Conservation (phyloP, 1,140 invertebrate genomes). For the Trialeurodes vaporariorum region DNA sequence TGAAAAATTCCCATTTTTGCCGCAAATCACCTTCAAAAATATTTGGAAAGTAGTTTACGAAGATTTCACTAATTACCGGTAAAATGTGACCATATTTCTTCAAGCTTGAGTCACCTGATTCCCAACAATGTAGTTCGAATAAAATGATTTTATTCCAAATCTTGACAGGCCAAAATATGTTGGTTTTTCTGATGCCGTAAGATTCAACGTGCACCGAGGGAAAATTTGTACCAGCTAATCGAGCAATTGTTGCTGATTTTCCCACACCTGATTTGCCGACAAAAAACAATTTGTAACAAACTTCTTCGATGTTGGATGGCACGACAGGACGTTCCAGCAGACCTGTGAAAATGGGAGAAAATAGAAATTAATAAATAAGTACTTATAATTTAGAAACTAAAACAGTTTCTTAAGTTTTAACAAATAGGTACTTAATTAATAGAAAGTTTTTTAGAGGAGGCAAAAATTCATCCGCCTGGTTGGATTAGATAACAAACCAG, state of each 20-base stretch:
- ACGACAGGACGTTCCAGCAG: conserved; percentile 42
- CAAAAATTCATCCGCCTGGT: no score
- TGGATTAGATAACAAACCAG: no score
- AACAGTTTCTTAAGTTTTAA: no score
- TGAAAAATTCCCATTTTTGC: no score
- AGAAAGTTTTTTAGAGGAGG: no score
- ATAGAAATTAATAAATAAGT: no score
- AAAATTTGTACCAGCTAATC: conserved; percentile 37
- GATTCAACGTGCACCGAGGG: conserved; percentile 39
- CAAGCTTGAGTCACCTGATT: conserved; percentile 42
- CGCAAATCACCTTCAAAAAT: no score
- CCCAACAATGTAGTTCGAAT: conserved; percentile 48
- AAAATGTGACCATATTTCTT: conserved; percentile 48
- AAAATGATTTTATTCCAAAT: conserved; percentile 43
- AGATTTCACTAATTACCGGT: conserved; percentile 38
- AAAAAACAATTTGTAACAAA: conserved; percentile 46
- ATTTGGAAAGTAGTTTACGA: no score
- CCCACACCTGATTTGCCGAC: conserved; percentile 44
- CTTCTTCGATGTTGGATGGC: conserved; percentile 40
- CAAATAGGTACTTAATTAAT: no score
- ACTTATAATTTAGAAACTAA: no score
- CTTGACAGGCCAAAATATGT: conserved; percentile 47
- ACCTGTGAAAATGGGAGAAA: conserved; percentile 31
- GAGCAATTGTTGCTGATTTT: conserved; percentile 41
- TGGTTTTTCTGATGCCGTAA: conserved; percentile 43